Percentiles rank a stretch among this genome's conserved stretches.
phyloP scores from a whole-genome alignment of 2,888 invertebrate species.

The Agriopis marginaria region DNA sequence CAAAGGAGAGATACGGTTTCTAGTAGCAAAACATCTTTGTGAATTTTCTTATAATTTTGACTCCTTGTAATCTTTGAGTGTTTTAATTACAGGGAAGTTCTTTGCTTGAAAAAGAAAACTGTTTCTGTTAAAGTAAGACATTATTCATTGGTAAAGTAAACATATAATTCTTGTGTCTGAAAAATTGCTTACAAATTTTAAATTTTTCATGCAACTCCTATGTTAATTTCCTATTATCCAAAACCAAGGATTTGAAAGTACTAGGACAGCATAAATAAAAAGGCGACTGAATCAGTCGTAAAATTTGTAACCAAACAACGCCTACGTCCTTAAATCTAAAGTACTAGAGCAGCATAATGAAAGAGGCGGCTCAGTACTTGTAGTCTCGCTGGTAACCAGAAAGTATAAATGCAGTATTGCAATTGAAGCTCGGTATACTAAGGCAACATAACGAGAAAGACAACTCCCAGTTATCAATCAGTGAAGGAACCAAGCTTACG shows the following conservation, averaged over 20 bases:
- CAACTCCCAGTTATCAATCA: slow-evolving; percentile 8
- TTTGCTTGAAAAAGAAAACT: slow-evolving; percentile 9
- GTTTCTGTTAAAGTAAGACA: slow-evolving; percentile 6
- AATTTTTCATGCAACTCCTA: no score
- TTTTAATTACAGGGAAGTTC: slow-evolving; percentile 21
- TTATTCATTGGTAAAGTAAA: neutral
- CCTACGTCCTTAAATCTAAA: slow-evolving; percentile 8
- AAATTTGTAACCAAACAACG: neutral
- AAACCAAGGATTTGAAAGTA: neutral
- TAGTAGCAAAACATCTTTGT: slow-evolving; percentile 11
- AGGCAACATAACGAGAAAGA: neutral
- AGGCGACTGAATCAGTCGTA: neutral
- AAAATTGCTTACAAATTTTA: no score
- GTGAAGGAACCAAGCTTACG: slow-evolving; percentile 13
- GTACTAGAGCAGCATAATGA: slow-evolving; percentile 17
- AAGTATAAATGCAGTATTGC: slow-evolving; percentile 1
- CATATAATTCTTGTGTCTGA: no score
- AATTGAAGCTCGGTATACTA: slow-evolving; percentile 4
- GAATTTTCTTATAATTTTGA: slow-evolving; percentile 22
- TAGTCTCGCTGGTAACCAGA: neutral
- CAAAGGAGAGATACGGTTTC: slow-evolving; percentile 18
- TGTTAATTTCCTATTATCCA: no score
- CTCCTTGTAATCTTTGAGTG: slow-evolving; percentile 25
- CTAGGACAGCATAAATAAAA: neutral
- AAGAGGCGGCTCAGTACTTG: neutral